Conservation (phyloP, 2,888 invertebrate genomes). For the Panzeria rudis region DNA sequence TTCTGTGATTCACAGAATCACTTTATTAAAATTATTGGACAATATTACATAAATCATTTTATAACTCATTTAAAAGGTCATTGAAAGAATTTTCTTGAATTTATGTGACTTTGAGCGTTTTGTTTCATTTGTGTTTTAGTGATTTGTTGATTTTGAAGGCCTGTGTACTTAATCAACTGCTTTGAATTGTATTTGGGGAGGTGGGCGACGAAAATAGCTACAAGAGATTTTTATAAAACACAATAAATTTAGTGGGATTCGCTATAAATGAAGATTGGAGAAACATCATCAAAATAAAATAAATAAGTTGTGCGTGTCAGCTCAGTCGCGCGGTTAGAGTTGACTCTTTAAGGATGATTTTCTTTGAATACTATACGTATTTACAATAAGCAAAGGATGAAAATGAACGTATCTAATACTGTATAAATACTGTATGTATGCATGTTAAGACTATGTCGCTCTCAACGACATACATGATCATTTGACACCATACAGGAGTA, state of each 20-base stretch:
- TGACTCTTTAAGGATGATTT: too few species aligned
- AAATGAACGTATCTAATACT: too few species aligned
- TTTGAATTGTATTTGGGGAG: background rate
- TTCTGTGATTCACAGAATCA: slow-evolving; percentile 6
- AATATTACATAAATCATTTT: slow-evolving; percentile 35
- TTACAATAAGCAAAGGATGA: too few species aligned
- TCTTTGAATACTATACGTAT: too few species aligned
- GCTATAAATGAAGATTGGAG: background rate
- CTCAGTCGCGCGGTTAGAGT: background rate
- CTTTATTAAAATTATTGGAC: slow-evolving; percentile 28
- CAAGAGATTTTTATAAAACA: slow-evolving; percentile 14
- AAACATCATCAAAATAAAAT: background rate
- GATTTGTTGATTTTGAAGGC: slow-evolving; percentile 18
- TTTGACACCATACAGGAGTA: too few species aligned
- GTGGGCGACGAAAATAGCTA: background rate
- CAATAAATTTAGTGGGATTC: slow-evolving; percentile 28
- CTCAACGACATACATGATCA: too few species aligned
- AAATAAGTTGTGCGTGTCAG: background rate
- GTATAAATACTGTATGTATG: too few species aligned
- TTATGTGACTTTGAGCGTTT: slow-evolving; percentile 20
- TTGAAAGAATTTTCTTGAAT: slow-evolving; percentile 28
- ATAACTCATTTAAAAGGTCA: slow-evolving; percentile 52
- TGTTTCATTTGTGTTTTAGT: background rate
- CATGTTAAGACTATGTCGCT: too few species aligned
- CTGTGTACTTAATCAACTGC: slow-evolving; percentile 15